Evolutionary conservation across 2,797 vertebrate species (phyloP).

Genomic region (Heteromormyrus szaboi): DNA sequence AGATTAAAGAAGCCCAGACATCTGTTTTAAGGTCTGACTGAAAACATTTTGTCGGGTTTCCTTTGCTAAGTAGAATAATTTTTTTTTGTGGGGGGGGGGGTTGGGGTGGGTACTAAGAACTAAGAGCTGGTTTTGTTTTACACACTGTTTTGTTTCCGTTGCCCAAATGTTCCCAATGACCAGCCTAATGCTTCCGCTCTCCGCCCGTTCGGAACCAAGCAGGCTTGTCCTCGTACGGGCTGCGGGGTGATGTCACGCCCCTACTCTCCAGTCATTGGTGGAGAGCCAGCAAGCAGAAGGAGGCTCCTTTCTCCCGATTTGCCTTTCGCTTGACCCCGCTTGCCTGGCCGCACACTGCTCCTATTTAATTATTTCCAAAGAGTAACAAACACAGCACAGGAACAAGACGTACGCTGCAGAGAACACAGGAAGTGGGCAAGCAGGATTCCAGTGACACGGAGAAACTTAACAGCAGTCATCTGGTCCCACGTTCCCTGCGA

Average conservation of each 20-base stretch:
- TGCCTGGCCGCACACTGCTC: neutral
- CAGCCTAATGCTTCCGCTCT: conserved; percentile 40
- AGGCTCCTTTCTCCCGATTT: neutral
- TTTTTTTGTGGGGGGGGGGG: neutral
- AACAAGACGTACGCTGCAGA: conserved; percentile 8
- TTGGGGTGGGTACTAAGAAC: neutral
- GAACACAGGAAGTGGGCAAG: neutral
- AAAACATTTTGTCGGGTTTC: neutral
- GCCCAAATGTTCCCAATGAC: conserved; percentile 28
- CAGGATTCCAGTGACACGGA: neutral
- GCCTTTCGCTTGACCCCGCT: conserved; percentile 22
- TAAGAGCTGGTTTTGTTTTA: conserved; percentile 1
- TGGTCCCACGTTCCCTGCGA: neutral
- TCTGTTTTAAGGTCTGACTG: neutral
- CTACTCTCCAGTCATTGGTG: conserved; percentile 59
- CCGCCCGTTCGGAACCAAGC: conserved; percentile 28
- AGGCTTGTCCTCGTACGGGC: conserved; percentile 63
- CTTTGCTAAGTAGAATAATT: neutral
- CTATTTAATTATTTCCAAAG: conserved; percentile 13
- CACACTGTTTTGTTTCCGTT: conserved; percentile 19
- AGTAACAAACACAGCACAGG: conserved; percentile 5
- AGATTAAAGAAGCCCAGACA: neutral
- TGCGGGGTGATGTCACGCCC: conserved; percentile 67
- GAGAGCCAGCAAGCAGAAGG: conserved; percentile 30
- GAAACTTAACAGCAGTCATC: neutral